Evolutionary conservation across 1,140 invertebrate species (phyloP).

Genomic region (Amyelois transitella): DNA sequence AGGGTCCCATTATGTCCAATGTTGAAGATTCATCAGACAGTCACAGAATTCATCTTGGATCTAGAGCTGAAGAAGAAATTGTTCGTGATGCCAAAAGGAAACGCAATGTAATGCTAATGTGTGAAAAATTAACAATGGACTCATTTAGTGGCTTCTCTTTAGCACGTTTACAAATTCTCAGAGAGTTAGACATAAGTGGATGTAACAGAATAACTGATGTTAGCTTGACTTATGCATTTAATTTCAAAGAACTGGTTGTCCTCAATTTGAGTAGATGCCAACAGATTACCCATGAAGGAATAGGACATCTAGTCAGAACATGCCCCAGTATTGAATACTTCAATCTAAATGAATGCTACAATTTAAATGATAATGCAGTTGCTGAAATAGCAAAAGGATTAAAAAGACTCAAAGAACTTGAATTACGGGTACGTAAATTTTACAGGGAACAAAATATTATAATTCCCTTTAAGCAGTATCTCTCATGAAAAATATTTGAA

Average conservation of each 20-base stretch:
- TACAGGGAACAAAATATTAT: background rate
- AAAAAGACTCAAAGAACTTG: conserved; percentile 76
- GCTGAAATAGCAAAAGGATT: conserved; percentile 75
- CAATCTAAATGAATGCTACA: conserved; percentile 79
- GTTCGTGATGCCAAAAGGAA: conserved; percentile 78
- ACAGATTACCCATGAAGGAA: conserved; percentile 79
- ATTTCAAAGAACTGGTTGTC: conserved; percentile 77
- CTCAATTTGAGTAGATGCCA: conserved; percentile 81
- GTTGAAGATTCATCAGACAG: conserved; percentile 38
- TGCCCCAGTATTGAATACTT: conserved; percentile 82
- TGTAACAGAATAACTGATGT: conserved; percentile 83
- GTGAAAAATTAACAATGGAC: conserved; percentile 71
- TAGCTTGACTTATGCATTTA: conserved; percentile 79
- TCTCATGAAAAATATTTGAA: too few relatives aligned
- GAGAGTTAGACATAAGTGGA: conserved; percentile 77
- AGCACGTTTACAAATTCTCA: conserved; percentile 74
- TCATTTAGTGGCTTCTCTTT: conserved; percentile 75
- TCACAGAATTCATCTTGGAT: conserved; percentile 76
- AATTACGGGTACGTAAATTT: conserved; percentile 75
- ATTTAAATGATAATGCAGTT: conserved; percentile 79
- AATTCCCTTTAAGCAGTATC: too few relatives aligned
- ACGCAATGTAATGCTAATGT: conserved; percentile 76
- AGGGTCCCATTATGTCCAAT: conserved; percentile 43
- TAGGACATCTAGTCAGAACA: conserved; percentile 77
- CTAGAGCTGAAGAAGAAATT: conserved; percentile 80